Evolutionary conservation across 2,888 invertebrate species (phyloP).

Genomic region (Oeneis ivallda): DNA sequence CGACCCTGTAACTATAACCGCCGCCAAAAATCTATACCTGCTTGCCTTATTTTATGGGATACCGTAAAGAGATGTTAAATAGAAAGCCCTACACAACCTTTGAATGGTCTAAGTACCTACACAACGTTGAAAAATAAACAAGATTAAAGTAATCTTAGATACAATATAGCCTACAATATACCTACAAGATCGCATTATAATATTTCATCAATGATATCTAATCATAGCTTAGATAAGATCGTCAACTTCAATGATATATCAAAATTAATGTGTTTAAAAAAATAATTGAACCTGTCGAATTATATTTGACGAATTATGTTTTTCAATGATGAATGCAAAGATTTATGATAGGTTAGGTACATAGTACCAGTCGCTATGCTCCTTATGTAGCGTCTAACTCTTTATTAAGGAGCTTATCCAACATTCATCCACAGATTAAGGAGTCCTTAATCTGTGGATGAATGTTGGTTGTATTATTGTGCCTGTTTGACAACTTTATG

Average conservation of each 20-base stretch:
- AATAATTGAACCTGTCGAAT: slow-evolving; percentile 10
- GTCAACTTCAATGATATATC: neutral
- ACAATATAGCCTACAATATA: neutral
- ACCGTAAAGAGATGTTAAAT: too few species aligned
- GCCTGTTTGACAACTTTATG: too few species aligned
- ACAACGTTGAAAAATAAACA: neutral
- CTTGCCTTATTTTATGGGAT: neutral
- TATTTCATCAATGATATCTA: slow-evolving; percentile 3
- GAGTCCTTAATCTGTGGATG: too few species aligned
- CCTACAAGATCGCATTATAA: neutral
- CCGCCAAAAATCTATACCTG: neutral
- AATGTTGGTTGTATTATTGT: too few species aligned
- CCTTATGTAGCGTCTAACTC: too few species aligned
- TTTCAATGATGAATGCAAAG: too few species aligned
- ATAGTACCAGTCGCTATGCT: too few species aligned
- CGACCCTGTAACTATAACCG: neutral
- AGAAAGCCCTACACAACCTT: too few species aligned
- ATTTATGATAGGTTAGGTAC: too few species aligned
- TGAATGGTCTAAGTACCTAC: too few species aligned
- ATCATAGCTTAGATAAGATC: slow-evolving; percentile 1
- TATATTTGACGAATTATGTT: neutral
- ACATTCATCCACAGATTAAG: too few species aligned
- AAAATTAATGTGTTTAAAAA: slow-evolving; percentile 13
- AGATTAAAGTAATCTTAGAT: neutral
- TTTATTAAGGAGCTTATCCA: too few species aligned